A percentile compares a stretch with the other conserved stretches of the same genome.
Evolutionary conservation across 2,113 vertebrate species (phyloP).

Genomic region (Chionomys nivalis): DNA sequence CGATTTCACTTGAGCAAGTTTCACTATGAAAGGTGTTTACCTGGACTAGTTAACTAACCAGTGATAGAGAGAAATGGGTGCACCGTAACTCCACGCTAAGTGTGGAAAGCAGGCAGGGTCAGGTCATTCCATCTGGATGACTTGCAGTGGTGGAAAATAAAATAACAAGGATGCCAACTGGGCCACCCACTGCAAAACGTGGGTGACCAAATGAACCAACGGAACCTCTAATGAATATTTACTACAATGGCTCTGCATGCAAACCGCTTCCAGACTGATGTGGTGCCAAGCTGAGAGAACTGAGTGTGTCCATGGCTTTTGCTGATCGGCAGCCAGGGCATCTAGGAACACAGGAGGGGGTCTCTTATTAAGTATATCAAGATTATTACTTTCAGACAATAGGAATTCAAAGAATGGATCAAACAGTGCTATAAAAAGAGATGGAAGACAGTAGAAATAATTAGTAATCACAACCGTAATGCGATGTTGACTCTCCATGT

Average conservation of each 20-base stretch:
- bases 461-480: conserved; percentile 14
- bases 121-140: conserved; percentile 81
- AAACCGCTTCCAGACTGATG: conserved; percentile 85
- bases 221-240: conserved; percentile 84
- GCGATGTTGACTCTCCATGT: neutral
- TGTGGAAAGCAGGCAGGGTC: conserved; percentile 35
- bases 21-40: conserved; percentile 9
- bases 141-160: conserved; percentile 81
- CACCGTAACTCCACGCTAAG: conserved; percentile 25
- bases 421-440: conserved; percentile 67
- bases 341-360: conserved; percentile 80
- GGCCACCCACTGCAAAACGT: conserved; percentile 86
- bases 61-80: conserved; percentile 59
- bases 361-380: conserved; percentile 80
- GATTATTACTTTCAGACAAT: conserved; percentile 83
- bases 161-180: conserved; percentile 77
- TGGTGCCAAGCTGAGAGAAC: conserved; percentile 83
- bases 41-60: conserved; percentile 58
- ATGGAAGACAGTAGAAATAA: conserved; percentile 71
- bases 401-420: conserved; percentile 74
- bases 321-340: conserved; percentile 81
- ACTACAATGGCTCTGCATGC: conserved; percentile 81
- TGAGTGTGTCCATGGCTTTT: conserved; percentile 79
- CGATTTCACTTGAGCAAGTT: neutral
- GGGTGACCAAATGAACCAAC: conserved; percentile 81